Evolutionary conservation across 2,888 invertebrate genomes (phyloP).

Genomic region (Aleiodes testaceus): DNA sequence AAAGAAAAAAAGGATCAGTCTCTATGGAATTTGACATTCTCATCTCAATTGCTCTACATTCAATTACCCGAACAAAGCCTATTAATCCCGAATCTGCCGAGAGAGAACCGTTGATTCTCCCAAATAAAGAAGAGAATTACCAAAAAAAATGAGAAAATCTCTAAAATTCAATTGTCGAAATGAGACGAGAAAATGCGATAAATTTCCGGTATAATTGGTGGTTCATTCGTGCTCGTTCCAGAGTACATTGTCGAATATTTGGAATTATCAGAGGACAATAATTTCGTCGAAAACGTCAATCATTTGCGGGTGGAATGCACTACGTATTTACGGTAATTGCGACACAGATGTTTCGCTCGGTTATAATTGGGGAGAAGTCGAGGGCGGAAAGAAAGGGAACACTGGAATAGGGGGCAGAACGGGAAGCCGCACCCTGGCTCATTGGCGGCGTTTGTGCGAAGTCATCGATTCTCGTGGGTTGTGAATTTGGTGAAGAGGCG

Average conservation of each 20-base stretch:
- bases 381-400: slow-evolving; percentile 46
- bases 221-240: no score
- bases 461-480: slow-evolving; percentile 41
- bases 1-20: no score
- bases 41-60: neutral
- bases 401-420: neutral
- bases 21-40: no score
- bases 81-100: neutral
- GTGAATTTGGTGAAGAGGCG: slow-evolving; percentile 52
- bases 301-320: slow-evolving; percentile 42
- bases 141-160: neutral
- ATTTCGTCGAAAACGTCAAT: slow-evolving; percentile 51
- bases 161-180: neutral
- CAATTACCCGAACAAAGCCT: neutral
- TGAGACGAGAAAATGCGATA: neutral
- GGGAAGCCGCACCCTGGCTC: slow-evolving; percentile 49
- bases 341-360: slow-evolving; percentile 63
- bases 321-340: slow-evolving; percentile 60
- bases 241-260: no score
- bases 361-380: no score
- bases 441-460: slow-evolving; percentile 52
- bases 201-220: neutral
- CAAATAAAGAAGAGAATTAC: neutral
- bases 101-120: neutral
- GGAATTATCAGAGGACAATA: neutral